Evolutionary conservation across 2,888 invertebrate species (phyloP).

Genomic region (Eudasyphora cyanicolor): DNA sequence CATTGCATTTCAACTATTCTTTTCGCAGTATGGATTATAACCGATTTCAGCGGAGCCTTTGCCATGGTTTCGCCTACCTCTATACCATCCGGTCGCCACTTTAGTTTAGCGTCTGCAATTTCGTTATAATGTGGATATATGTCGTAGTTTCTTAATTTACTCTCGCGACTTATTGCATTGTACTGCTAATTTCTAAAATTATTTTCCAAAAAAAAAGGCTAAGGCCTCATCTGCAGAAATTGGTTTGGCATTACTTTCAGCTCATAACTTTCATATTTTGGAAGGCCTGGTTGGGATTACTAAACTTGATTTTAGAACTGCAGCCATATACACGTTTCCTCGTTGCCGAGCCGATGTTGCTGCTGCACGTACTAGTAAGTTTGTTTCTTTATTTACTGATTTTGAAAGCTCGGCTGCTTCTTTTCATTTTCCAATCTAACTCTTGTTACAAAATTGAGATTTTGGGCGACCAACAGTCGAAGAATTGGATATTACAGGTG

Average conservation of each 20-base stretch:
- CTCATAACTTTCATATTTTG: slow-evolving; percentile 10
- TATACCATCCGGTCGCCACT: slow-evolving; percentile 19
- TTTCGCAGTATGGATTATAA: slow-evolving; percentile 19
- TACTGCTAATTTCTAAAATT: slow-evolving; percentile 33
- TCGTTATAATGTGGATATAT: slow-evolving; percentile 38
- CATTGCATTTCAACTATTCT: slow-evolving; percentile 15
- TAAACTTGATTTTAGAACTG: slow-evolving; percentile 15
- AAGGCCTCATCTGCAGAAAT: neutral
- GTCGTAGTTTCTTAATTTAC: slow-evolving; percentile 21
- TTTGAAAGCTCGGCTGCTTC: neutral
- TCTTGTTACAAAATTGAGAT: neutral
- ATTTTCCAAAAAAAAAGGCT: slow-evolving; percentile 14
- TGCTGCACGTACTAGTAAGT: slow-evolving; percentile 14
- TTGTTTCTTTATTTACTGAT: neutral
- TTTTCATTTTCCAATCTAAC: neutral
- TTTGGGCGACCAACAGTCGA: neutral
- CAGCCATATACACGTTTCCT: slow-evolving; percentile 12
- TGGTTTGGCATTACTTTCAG: neutral
- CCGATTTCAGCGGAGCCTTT: neutral
- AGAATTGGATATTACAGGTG: neutral
- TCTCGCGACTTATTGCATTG: slow-evolving; percentile 24
- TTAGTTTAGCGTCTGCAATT: slow-evolving; percentile 43
- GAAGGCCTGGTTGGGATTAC: slow-evolving; percentile 35
- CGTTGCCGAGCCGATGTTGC: slow-evolving; percentile 31
- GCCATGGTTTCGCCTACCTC: slow-evolving; percentile 10